Evolutionary conservation across 2,888 invertebrate species (phyloP), one percentile per base, ranked within the genome.

Genomic region (Drosophila multiciliata): DNA sequence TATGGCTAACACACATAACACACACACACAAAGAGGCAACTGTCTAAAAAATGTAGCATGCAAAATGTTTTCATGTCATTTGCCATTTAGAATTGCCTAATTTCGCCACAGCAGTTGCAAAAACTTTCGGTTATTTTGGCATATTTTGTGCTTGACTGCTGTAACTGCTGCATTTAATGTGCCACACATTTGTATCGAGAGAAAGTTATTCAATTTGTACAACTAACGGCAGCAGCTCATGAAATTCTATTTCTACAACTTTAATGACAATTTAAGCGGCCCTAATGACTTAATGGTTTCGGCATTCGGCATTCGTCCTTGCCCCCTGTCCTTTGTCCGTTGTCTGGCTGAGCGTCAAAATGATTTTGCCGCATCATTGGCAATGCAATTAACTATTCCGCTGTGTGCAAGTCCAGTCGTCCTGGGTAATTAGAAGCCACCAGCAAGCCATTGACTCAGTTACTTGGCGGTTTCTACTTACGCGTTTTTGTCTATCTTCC

Each of bases 291-390:
- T 82, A 80, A 85, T 88, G 87, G 80, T 71, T 73, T 70, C 45
- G 40, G 66, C 76, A 29, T 73, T 70, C 45, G 40, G 66, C 76
- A 29, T 23, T 23, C 45, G 29, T 20, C 36, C 54, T 52, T 29
- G 50, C 52, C 45, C 61, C 2, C 26, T 50, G 60, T 68, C 45
- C 11, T 12, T n/a, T 12, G 38, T 45, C 23, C 65, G 3, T 20
- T 60, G 49, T 26, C 35, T 50, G 75, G 71, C 38, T 11, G 48
- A 66, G 70, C 66, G 79, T 81, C 76, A 87, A 73, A 82, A 84
- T 74, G 73, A 80, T 85, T 89, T 73, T 82, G 85, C 89, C 87
- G 80, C 85, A 89, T 85, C 85, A 85, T 84, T 87, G 89, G 65
- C 84, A 73, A 67, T 78, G 89, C 89, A 85, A 89, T 85, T 85